phyloP scores from a whole-genome alignment of 2,797 vertebrate genomes.

The Hydrophis major region DNA sequence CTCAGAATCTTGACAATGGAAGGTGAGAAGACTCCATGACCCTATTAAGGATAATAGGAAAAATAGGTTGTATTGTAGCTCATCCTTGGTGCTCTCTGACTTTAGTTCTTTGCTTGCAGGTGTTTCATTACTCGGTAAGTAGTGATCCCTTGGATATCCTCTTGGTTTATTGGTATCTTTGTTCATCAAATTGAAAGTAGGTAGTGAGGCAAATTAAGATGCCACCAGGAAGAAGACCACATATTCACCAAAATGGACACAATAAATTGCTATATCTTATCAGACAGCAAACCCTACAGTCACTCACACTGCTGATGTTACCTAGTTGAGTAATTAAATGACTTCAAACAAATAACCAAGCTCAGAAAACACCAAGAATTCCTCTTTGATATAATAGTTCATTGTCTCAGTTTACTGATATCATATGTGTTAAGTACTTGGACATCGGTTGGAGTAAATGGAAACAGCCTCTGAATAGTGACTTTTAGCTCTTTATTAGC shows the following conservation, averaged over 20 bases:
- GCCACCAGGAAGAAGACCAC: background rate
- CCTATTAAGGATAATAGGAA: background rate
- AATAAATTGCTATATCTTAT: background rate
- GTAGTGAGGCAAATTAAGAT: background rate
- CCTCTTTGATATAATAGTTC: background rate
- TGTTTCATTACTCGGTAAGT: background rate
- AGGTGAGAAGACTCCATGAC: background rate
- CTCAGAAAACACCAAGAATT: background rate
- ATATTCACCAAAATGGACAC: background rate
- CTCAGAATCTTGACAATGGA: background rate
- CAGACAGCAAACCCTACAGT: background rate
- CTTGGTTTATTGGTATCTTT: background rate
- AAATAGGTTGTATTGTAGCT: background rate
- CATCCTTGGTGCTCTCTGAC: background rate
- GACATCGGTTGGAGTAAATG: no score
- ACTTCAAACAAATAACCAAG: background rate
- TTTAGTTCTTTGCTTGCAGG: background rate
- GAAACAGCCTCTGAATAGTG: no score
- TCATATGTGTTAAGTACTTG: background rate
- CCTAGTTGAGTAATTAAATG: background rate
- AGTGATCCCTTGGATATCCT: background rate
- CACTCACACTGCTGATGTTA: background rate
- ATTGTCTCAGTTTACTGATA: background rate
- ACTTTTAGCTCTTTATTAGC: no score
- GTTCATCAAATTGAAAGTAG: background rate